A percentile compares a stretch with the other conserved stretches of the same genome.
phyloP scores from a whole-genome alignment of 2,888 invertebrate species.

The Ptychoptera albimana region DNA sequence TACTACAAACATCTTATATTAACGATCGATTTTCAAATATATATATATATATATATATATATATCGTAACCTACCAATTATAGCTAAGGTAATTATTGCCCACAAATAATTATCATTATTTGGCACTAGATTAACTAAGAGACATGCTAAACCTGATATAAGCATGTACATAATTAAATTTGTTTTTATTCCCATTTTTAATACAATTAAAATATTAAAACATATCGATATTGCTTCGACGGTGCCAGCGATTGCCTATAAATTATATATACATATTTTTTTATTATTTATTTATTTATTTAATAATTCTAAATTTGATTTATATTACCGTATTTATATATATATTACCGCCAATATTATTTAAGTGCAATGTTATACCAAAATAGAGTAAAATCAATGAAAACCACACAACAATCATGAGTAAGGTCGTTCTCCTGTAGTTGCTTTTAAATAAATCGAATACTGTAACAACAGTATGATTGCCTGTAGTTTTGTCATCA shows the following conservation, averaged over 20 bases:
- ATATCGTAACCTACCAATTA: constrained; percentile 37
- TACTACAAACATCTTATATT: neutral
- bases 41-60: neutral
- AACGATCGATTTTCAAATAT: neutral
- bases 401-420: constrained; percentile 56
- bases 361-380: constrained; percentile 58
- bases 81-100: constrained; percentile 49
- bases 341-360: constrained; percentile 55
- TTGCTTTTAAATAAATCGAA: constrained; percentile 46
- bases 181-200: constrained; percentile 51
- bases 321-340: constrained; percentile 56
- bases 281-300: neutral
- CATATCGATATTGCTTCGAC: constrained; percentile 61
- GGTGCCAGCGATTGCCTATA: constrained; percentile 41
- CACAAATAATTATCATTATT: constrained; percentile 32
- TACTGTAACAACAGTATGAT: constrained; percentile 34
- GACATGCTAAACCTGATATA: constrained; percentile 50
- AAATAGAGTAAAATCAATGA: constrained; percentile 62
- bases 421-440: constrained; percentile 48
- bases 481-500: constrained; percentile 15
- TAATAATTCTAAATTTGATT: too few species aligned
- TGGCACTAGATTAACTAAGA: constrained; percentile 38
- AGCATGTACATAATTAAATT: constrained; percentile 53
- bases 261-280: neutral
- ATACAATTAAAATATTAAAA: constrained; percentile 50